Evolutionary conservation across 2,797 vertebrate genomes (phyloP).

Genomic region (Novumbra hubbsi): DNA sequence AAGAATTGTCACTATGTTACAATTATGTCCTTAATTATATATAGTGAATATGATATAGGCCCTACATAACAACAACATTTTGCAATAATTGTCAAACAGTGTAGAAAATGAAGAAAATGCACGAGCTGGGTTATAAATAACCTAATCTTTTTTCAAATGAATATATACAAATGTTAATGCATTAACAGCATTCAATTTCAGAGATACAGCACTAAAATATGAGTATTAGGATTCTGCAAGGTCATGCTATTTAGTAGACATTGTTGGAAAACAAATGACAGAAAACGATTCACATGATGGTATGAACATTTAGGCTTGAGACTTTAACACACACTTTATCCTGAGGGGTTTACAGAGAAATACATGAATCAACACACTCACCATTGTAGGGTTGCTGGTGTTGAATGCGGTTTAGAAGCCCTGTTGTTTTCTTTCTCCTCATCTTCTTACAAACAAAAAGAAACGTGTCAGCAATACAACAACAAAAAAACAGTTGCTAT

Average conservation of each 20-base stretch:
- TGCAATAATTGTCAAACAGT: not conserved
- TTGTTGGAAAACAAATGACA: too few relatives aligned
- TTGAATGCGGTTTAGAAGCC: slow-evolving; percentile 97
- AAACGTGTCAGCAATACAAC: not conserved
- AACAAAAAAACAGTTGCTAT: too few relatives aligned
- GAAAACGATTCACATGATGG: too few relatives aligned
- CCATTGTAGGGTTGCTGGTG: slow-evolving; percentile 97
- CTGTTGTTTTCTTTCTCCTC: slow-evolving; percentile 99
- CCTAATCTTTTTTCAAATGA: not conserved
- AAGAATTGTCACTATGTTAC: not conserved
- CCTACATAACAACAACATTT: not conserved
- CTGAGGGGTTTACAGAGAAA: not conserved
- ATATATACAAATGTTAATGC: not conserved
- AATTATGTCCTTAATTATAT: not conserved
- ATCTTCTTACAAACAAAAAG: slow-evolving; percentile 73
- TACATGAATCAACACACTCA: slow-evolving; percentile 61
- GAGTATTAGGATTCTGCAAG: not conserved
- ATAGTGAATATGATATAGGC: not conserved
- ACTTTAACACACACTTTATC: not conserved
- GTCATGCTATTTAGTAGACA: not conserved
- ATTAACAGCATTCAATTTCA: not conserved
- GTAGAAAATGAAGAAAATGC: not conserved
- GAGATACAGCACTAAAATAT: not conserved
- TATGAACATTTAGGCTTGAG: not conserved
- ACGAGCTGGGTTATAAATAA: not conserved